Base-by-base conservation (phyloP, 2,888 invertebrate species). In the Schizotus pectinicornis region DNA sequence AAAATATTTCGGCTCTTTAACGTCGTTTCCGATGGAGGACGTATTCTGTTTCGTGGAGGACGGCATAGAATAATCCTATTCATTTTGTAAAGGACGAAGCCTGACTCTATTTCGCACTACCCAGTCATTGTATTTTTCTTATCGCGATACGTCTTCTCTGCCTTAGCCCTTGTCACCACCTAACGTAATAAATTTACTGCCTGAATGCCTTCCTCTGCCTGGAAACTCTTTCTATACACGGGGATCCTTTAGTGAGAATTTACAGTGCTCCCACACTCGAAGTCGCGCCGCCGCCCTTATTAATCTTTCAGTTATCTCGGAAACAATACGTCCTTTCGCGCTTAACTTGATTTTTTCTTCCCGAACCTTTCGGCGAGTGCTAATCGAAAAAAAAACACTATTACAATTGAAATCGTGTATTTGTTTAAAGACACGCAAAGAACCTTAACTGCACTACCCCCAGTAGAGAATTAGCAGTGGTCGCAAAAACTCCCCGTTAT, bases 141-240 rank as follows among this genome's bases (percentile, higher is more conserved):
- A 75, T 74, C 73, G 76, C 76, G 75, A 77, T 77, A 75, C 76
- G 77, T 77, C 77, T 77, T 77, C 71, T 67, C 71, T 67, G 72
- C 72, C 72, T 75, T 74, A 76, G 76, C 75, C 76, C 77, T 71
- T 78, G 78, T 78, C 78, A 76, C 75, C 77, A 74, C 77, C 75
- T 77, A 75, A 75, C 74, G 76, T 76, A 79, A 79, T 79, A 79
- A 79, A 79, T 79, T 79, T 77, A 74, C 74, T 71, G 73, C 70
- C 73, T 74, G 77, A 78, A 77, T 77, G 74, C 74, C 74, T 71
- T 69, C 65, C 69, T 67, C 66, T 63, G 58, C 62, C 56, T 50
- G 65, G 63, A 55, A 56, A 62, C 59, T 62, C 59, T 62, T 56
- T 62, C 59, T 49, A 39, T 59, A 56, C 59, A 53, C 52, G 47